A percentile compares a stretch with the other conserved stretches of the same genome.
Conservation (phyloP, 2,113 vertebrate genomes). For the Tachycineta bicolor region DNA sequence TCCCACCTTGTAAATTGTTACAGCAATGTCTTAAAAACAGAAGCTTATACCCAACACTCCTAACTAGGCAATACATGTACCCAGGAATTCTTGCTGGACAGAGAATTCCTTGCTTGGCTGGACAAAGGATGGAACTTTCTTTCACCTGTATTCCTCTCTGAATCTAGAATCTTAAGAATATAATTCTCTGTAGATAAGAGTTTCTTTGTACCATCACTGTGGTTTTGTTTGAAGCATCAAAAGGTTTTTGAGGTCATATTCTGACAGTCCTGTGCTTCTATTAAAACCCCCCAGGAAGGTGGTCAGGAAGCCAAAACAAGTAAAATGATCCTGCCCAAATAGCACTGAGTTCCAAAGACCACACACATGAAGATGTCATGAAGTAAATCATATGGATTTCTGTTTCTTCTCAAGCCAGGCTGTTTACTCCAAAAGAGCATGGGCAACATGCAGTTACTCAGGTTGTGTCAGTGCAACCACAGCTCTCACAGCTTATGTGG, state of each 20-base stretch:
- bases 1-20: neutral
- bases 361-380: neutral
- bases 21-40: neutral
- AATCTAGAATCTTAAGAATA: neutral
- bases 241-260: neutral
- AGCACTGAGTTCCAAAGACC: rapidly evolving
- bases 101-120: neutral
- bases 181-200: neutral
- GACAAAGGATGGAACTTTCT: neutral
- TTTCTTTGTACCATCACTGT: neutral
- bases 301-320: neutral
- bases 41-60: neutral
- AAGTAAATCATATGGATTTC: rapidly evolving
- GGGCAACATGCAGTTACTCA: neutral
- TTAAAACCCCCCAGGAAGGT: neutral
- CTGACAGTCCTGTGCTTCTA: neutral
- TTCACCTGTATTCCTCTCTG: neutral
- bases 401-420: neutral
- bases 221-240: neutral
- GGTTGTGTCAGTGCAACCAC: neutral
- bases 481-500: neutral
- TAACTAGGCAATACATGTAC: rapidly evolving
- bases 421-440: neutral
- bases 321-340: neutral
- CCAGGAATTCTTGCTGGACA: neutral